Conservation (phyloP, 2,113 vertebrate species). For the Ictidomys tridecemlineatus region DNA sequence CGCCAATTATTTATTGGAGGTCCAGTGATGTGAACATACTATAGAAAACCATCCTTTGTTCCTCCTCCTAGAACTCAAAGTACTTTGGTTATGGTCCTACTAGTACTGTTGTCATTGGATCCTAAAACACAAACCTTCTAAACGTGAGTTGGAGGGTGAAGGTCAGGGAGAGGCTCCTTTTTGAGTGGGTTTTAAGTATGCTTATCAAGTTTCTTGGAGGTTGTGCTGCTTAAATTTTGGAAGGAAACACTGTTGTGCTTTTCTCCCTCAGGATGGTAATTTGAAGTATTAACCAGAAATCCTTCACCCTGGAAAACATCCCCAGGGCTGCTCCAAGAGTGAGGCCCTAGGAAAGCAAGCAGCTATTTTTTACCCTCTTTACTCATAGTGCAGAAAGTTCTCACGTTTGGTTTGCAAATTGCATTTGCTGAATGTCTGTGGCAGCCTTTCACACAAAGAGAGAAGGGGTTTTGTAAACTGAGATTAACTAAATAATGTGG, state of each 20-base stretch:
- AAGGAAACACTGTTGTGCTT: constrained; percentile 70
- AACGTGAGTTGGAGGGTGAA: constrained; percentile 34
- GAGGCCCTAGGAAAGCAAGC: constrained; percentile 75
- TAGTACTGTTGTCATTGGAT: constrained; percentile 9
- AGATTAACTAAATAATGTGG: constrained; percentile 85
- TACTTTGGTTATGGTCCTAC: background rate
- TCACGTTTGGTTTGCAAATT: constrained; percentile 86
- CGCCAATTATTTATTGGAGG: background rate
- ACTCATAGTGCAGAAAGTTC: constrained; percentile 80
- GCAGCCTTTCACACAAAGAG: constrained; percentile 85
- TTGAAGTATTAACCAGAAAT: constrained; percentile 81
- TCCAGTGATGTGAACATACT: background rate
- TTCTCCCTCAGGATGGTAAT: constrained; percentile 75
- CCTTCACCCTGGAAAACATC: constrained; percentile 80
- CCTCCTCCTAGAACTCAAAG: constrained; percentile 37
- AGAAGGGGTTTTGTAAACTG: constrained; percentile 84
- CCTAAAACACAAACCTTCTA: constrained; percentile 44
- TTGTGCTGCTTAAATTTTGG: constrained; percentile 45
- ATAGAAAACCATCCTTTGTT: constrained; percentile 45
- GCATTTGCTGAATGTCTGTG: constrained; percentile 86
- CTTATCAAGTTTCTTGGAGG: constrained; percentile 65
- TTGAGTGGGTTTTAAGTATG: constrained; percentile 74
- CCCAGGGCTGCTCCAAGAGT: constrained; percentile 73
- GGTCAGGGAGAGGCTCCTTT: background rate
- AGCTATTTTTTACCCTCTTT: constrained; percentile 71